Evolutionary conservation across 1,140 invertebrate genomes (phyloP).

Genomic region (Drosophila varians): DNA sequence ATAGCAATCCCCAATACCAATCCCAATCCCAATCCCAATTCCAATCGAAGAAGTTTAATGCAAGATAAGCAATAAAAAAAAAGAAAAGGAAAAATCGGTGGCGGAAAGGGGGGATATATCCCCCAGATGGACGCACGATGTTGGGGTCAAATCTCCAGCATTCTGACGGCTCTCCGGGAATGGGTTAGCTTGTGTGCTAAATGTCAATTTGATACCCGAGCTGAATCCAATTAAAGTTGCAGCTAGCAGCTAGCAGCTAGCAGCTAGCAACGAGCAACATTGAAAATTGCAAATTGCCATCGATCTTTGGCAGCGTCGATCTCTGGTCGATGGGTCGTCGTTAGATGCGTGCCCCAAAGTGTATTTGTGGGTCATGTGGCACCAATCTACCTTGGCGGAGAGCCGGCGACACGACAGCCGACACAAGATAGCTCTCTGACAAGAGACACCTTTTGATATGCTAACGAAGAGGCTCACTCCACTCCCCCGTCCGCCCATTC

Average conservation of each 20-base stretch:
- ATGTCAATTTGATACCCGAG: constrained; percentile 75
- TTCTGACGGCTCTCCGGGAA: constrained; percentile 14
- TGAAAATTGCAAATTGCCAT: constrained; percentile 71
- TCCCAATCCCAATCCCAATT: constrained; percentile 37
- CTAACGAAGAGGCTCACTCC: constrained; percentile 59
- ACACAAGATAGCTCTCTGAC: constrained; percentile 63
- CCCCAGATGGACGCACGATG: constrained; percentile 61
- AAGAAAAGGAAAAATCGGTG: constrained; percentile 35
- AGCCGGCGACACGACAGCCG: constrained; percentile 57
- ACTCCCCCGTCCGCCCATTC: constrained; percentile 16
- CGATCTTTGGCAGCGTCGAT: constrained; percentile 45
- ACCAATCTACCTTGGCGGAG: constrained; percentile 54
- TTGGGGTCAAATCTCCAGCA: constrained; percentile 61
- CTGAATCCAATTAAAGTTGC: constrained; percentile 75
- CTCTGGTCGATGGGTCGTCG: constrained; percentile 49
- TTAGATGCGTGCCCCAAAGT: constrained; percentile 72
- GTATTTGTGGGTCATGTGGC: constrained; percentile 77
- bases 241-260: constrained; percentile 17
- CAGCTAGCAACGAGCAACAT: constrained; percentile 42
- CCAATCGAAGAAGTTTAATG: constrained; percentile 63
- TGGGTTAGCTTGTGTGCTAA: constrained; percentile 62
- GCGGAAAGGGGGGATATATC: constrained; percentile 7
- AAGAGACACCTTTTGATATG: constrained; percentile 80
- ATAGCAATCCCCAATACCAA: constrained; percentile 7
- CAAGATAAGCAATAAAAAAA: constrained; percentile 62